Percentiles rank a stretch among this genome's conserved stretches.
Evolutionary conservation across 2,888 invertebrate genomes (phyloP).

Genomic region (Pristionchus entomophagus): DNA sequence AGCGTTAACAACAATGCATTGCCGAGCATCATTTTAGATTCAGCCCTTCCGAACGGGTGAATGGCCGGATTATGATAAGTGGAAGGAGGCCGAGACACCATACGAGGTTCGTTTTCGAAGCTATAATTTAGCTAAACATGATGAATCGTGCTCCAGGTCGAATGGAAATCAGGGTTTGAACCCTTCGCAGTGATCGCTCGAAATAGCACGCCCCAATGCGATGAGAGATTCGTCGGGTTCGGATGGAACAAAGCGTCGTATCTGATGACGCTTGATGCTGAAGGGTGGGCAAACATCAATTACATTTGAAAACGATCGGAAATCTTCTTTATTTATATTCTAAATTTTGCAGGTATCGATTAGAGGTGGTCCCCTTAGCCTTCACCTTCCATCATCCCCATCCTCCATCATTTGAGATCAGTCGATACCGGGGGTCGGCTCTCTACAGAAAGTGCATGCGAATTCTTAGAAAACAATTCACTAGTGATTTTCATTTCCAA

Average conservation of each 20-base stretch:
- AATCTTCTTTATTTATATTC: no score
- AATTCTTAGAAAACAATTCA: constrained; percentile 22
- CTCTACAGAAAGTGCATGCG: constrained; percentile 46
- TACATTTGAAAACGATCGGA: no score
- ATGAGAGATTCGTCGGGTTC: constrained; percentile 91
- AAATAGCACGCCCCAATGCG: constrained; percentile 85
- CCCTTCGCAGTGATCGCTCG: constrained; percentile 87
- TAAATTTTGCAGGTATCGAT: constrained; percentile 81
- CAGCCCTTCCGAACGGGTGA: constrained; percentile 49
- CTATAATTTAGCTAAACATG: no score
- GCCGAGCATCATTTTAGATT: neutral
- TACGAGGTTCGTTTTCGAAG: constrained; percentile 78
- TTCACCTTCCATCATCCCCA: constrained; percentile 93
- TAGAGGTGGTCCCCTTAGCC: constrained; percentile 87
- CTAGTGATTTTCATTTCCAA: constrained; percentile 41
- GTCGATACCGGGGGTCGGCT: constrained; percentile 36
- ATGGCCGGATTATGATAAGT: constrained; percentile 86
- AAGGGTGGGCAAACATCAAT: no score
- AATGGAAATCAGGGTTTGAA: constrained; percentile 92
- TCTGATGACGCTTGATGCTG: constrained; percentile 86
- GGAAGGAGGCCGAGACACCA: constrained; percentile 86
- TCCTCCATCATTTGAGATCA: constrained; percentile 80
- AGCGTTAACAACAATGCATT: no score
- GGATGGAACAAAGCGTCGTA: constrained; percentile 88
- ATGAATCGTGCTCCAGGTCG: constrained; percentile 84